Conservation (phyloP, 2,797 vertebrate genomes). For the Antrozous pallidus region DNA sequence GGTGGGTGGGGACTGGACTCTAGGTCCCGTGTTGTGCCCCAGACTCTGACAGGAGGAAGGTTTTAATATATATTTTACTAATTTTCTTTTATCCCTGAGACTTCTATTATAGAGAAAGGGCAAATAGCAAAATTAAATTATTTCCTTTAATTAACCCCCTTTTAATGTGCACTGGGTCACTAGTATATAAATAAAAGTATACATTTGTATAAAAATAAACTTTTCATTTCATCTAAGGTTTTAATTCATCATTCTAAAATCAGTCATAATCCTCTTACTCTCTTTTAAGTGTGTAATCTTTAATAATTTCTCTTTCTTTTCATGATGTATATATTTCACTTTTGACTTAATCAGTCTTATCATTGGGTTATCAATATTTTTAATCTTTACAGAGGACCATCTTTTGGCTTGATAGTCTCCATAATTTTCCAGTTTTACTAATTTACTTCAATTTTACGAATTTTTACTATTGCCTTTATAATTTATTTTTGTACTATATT, state of each 20-base stretch:
- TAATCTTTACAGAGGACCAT: background rate
- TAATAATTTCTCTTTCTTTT: background rate
- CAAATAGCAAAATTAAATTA: too few species aligned
- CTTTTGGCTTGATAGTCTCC: background rate
- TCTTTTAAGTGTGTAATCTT: background rate
- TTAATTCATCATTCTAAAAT: background rate
- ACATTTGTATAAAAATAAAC: background rate
- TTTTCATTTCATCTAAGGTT: background rate
- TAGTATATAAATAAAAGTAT: too few species aligned
- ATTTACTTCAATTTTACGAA: background rate
- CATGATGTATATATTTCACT: background rate
- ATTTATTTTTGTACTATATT: background rate
- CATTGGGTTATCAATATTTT: background rate
- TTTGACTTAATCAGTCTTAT: background rate
- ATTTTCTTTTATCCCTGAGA: too few species aligned
- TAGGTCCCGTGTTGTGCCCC: too few species aligned
- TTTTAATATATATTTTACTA: too few species aligned
- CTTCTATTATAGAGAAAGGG: too few species aligned
- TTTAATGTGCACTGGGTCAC: too few species aligned
- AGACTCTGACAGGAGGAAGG: too few species aligned
- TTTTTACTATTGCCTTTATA: background rate
- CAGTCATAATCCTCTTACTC: background rate
- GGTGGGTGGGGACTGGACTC: too few species aligned
- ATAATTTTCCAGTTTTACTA: background rate
- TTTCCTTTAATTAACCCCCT: too few species aligned